Evolutionary conservation across 2,113 vertebrate genomes (phyloP), one percentile per base, ranked within the genome.

Genomic region (Xenus cinereus): DNA sequence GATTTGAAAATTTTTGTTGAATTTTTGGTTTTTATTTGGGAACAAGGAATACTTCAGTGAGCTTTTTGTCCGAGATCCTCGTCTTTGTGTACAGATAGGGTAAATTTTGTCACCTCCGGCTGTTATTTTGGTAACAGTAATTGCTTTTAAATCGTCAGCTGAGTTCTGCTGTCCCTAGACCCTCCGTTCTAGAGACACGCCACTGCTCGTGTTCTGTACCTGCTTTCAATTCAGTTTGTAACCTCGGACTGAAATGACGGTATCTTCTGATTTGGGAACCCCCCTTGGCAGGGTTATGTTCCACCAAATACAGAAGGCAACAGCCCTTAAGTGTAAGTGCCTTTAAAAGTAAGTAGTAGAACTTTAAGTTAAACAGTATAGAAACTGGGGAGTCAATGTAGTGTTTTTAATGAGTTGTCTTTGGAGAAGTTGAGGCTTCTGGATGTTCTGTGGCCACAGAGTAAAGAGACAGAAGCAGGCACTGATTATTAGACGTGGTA

Each of bases 301-400:
- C 84, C 89, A 75, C 81, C 94, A 75, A 43, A 72, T 71, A 35
- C 57, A 95, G 89, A 84, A 94, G 93, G 94, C 91, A 93, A 21
- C 94, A 94, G 69, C 89, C 73, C 13, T 28, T 72, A 41, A 81
- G 94, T 91, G 93, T 74, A 74, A 93, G 92, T 95, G 89, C 86
- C 76, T 60, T 62, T 71, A 7, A 92, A 75, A 91, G 86, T 91
- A 96, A 96, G 95, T 87, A 92, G 87, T 39, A 82, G 96, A 74
- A 77, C 72, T 87, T 86, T 46, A 81, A 41, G 33, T n/a, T n/a
- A n/a, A 9, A 1, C 54, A 91, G 89, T 23, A 9, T 43, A 84
- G 93, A 91, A 53, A 35, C 10, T 54, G 69, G 48, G 57, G 41
- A 64, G 41, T 14, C 43, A 26, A 0, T 15, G 20, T 56, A 45